A percentile compares a stretch with the other conserved stretches of the same genome.
Conservation (phyloP, 2,113 vertebrate genomes). For the Bujurquina vittata region DNA sequence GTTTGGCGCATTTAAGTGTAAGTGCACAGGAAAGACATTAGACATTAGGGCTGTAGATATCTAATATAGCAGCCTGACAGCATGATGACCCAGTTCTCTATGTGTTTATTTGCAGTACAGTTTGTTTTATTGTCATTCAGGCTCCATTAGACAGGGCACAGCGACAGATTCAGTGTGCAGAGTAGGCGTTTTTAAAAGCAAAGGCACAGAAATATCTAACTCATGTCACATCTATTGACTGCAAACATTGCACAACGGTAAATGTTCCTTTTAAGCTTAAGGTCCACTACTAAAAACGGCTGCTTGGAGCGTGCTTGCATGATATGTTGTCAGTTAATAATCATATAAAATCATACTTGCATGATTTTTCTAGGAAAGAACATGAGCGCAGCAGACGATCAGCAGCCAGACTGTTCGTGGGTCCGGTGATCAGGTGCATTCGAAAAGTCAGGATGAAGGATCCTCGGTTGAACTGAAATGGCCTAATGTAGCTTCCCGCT, state of each 20-base stretch:
- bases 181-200: conserved; percentile 50
- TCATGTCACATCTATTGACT: conserved; percentile 29
- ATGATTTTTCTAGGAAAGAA: conserved; percentile 23
- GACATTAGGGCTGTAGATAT: background rate
- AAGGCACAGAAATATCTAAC: conserved; percentile 71
- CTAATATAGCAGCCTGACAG: conserved; percentile 19
- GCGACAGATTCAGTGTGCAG: conserved; percentile 17
- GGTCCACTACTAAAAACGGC: conserved; percentile 15
- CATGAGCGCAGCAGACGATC: conserved; percentile 29
- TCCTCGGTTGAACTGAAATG: conserved; percentile 9
- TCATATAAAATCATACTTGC: conserved; percentile 18
- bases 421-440: conserved; percentile 8
- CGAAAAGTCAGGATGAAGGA: conserved; percentile 1
- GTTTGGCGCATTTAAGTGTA: background rate
- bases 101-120: conserved; percentile 24
- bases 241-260: conserved; percentile 23
- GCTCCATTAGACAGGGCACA: conserved; percentile 9
- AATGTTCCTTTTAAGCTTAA: conserved; percentile 13
- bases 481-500: background rate
- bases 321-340: conserved; percentile 18
- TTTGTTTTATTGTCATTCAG: conserved; percentile 32
- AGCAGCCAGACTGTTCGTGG: conserved; percentile 8
- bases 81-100: conserved; percentile 15
- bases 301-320: conserved; percentile 26
- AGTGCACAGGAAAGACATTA: conserved; percentile 1